Conservation (phyloP, 2,888 invertebrate genomes). For the Siphlonurus alternatus region DNA sequence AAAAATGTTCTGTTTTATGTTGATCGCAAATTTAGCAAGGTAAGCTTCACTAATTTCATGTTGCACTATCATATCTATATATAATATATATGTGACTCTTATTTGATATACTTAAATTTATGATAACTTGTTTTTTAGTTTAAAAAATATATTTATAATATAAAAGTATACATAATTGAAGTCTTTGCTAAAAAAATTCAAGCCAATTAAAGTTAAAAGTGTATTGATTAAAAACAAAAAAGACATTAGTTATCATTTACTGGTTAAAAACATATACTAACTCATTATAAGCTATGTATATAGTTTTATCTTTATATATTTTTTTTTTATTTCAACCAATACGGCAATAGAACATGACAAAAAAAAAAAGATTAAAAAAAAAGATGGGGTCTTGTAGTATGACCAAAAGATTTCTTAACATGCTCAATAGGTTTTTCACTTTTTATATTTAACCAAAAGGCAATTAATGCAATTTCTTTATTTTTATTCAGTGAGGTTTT, state of each 20-base stretch:
- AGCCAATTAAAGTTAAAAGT: neutral
- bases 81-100: too few species aligned
- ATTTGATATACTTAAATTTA: too few species aligned
- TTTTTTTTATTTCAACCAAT: neutral
- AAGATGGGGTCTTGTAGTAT: neutral
- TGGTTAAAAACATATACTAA: neutral
- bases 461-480: neutral
- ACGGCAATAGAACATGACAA: neutral
- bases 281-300: neutral
- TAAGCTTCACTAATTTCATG: too few species aligned
- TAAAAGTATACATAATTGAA: too few species aligned
- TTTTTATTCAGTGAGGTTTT: neutral
- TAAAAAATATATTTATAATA: too few species aligned
- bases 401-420: neutral
- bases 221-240: neutral
- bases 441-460: neutral
- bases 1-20: too few species aligned
- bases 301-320: neutral
- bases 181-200: neutral
- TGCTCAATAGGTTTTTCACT: conserved; percentile 1
- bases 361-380: neutral
- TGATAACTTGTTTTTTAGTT: too few species aligned
- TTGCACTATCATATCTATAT: too few species aligned
- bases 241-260: neutral
- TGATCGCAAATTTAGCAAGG: too few species aligned